Evolutionary conservation across 2,888 invertebrate species (phyloP), one percentile per base, ranked within the genome.

Genomic region (Drosophila cognata): DNA sequence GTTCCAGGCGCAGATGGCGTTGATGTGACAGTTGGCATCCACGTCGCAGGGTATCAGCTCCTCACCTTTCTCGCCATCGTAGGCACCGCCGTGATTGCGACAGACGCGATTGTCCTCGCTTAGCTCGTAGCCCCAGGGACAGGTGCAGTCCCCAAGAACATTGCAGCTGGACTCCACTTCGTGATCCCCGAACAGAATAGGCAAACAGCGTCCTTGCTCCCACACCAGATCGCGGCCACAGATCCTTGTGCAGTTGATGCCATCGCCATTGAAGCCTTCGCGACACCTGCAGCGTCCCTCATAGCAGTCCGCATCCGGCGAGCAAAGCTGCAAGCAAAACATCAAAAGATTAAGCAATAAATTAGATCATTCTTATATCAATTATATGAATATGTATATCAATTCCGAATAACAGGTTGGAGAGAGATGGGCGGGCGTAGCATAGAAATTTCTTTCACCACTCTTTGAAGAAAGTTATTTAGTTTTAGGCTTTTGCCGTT

Each of bases 1-100:
- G 51, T 94, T 93, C 92, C 94, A 95, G 62, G 95, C 94, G 91
- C 98, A 98, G 59, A 96, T 94, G 7, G 98, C 98, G 91, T 97
- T 95, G 21, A 95, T 95, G 85, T 98, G 96, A 91, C 98, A 99
- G 87, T 96, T 96, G 81, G 96, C 94, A 69, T 97, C 94, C 38
- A 95, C 94, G 90, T 96, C 95, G 93, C 98, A 98, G 31, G 95
- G 94, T 77, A 95, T 62, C 31, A 91, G 62, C 52, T 92, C 92
- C 0, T 88, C 88, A 6, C 83, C 78, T 58, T 81, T 88, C 5
- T 89, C 91, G 36, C 77, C 68, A 38, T 82, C 82, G 13, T 82
- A 76, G 53, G 79, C 77, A 1, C 77, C 80, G 2, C 66, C 75
- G 1, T 13, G 11, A 55, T 78, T 88, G n/a, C 82, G 83, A 21